Evolutionary conservation across 2,888 invertebrate genomes (phyloP).

Genomic region (Nephrotoma guestfalica): DNA sequence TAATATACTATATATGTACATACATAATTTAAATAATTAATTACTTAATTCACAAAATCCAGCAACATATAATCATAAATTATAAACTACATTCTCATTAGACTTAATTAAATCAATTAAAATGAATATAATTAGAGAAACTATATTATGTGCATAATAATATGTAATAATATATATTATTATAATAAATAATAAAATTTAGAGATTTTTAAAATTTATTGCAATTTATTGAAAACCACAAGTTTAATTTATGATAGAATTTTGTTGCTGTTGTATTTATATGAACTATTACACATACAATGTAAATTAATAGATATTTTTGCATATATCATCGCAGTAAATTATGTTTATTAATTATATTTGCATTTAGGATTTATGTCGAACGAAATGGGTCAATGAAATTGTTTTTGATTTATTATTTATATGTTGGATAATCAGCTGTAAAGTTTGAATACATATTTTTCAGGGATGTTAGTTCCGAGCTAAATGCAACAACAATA

Average conservation of each 20-base stretch:
- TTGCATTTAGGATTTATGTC: background rate
- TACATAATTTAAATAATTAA: background rate
- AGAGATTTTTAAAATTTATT: background rate
- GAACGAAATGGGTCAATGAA: background rate
- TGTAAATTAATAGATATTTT: background rate
- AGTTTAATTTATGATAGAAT: background rate
- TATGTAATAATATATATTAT: background rate
- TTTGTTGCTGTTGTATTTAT: background rate
- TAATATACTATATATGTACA: background rate
- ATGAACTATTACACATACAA: background rate
- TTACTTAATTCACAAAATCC: background rate
- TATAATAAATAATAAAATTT: background rate
- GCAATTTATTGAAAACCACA: background rate
- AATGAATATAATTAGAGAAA: background rate
- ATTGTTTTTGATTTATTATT: background rate
- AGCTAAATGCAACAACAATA: too few relatives aligned
- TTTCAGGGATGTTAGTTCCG: too few relatives aligned
- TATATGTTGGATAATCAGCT: too few relatives aligned
- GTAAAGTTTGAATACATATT: too few relatives aligned
- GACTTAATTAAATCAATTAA: background rate
- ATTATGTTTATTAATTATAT: background rate
- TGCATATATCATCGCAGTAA: background rate
- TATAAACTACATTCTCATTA: background rate
- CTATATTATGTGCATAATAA: background rate
- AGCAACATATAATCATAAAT: background rate